A percentile compares a stretch with the other conserved stretches of the same genome.
These are phyloP conservation scores for Epiblema foenella DNA, from an alignment of 2,888 invertebrate genomes.

Conservation along the genomic window DNA sequence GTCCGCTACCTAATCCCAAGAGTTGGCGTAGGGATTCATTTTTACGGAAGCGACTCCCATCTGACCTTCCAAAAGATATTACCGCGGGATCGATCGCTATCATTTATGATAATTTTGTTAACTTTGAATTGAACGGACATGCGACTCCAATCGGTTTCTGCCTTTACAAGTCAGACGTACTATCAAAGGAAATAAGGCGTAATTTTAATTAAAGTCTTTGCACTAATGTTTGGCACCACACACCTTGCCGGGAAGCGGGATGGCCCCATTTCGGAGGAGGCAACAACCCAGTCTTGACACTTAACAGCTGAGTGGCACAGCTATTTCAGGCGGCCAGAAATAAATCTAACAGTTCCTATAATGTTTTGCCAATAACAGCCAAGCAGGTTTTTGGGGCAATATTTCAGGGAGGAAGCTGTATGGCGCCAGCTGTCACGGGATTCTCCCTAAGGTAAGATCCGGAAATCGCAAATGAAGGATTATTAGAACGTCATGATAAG, in stretches of 20 bases:
- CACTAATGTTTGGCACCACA: slow-evolving; percentile 51
- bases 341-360: slow-evolving; percentile 67
- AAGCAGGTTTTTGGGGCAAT: slow-evolving; percentile 28
- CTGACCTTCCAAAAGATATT: no score
- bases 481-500: no score
- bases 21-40: no score
- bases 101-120: no score
- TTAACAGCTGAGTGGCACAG: slow-evolving; percentile 64
- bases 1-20: no score
- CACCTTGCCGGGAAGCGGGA: slow-evolving; percentile 47
- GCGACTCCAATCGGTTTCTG: not conserved
- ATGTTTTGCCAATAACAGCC: slow-evolving; percentile 41
- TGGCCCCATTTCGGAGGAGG: slow-evolving; percentile 66
- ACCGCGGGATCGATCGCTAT: no score
- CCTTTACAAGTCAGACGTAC: slow-evolving; percentile 1
- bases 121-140: no score
- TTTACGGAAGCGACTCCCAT: no score
- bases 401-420: not conserved
- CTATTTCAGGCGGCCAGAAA: slow-evolving; percentile 67
- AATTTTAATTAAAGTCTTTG: slow-evolving; percentile 21
- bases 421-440: slow-evolving; percentile 1
- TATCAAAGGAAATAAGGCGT: slow-evolving; percentile 5
- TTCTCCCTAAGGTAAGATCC: not conserved
- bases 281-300: slow-evolving; percentile 74
- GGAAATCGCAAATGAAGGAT: no score